Conservation (phyloP, 1,140 invertebrate species). For the Ctenoplectra terminalis region DNA sequence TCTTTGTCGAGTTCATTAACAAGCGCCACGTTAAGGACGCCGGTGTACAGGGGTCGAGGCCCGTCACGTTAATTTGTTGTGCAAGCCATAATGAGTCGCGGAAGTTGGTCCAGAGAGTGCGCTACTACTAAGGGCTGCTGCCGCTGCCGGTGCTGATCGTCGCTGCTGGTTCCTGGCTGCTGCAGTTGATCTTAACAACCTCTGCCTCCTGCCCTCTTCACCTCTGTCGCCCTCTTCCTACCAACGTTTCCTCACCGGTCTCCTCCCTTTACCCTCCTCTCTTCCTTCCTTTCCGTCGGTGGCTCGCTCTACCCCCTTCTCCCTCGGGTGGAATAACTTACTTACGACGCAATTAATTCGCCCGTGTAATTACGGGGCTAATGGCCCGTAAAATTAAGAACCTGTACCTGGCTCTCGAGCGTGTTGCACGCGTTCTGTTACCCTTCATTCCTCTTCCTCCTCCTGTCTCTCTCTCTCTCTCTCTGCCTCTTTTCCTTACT, state of each 20-base stretch:
- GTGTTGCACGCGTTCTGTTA: constrained; percentile 64
- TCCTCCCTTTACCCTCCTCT: constrained; percentile 1
- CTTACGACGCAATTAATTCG: constrained; percentile 78
- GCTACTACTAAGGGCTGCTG: constrained; percentile 36
- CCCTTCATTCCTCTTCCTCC: constrained; percentile 44
- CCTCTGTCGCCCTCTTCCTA: constrained; percentile 19
- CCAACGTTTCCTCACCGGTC: neutral
- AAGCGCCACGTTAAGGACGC: constrained; percentile 53
- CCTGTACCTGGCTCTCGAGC: constrained; percentile 65
- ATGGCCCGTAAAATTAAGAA: constrained; percentile 79
- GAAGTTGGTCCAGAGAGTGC: constrained; percentile 51
- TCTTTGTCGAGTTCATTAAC: constrained; percentile 58
- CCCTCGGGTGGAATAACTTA: constrained; percentile 73
- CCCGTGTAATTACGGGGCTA: constrained; percentile 76
- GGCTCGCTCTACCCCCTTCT: constrained; percentile 46
- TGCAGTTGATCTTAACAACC: constrained; percentile 64
- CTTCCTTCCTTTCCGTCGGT: constrained; percentile 15
- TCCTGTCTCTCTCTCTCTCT: no score
- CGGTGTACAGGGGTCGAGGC: constrained; percentile 40
- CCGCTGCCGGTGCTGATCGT: constrained; percentile 21
- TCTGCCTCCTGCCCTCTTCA: constrained; percentile 34
- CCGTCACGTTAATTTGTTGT: constrained; percentile 59
- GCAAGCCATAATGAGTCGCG: constrained; percentile 58
- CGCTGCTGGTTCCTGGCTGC: constrained; percentile 30
- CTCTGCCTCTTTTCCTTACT: neutral